Evolutionary conservation across 2,888 invertebrate genomes (phyloP).

Genomic region (Priocnemis perturbator): DNA sequence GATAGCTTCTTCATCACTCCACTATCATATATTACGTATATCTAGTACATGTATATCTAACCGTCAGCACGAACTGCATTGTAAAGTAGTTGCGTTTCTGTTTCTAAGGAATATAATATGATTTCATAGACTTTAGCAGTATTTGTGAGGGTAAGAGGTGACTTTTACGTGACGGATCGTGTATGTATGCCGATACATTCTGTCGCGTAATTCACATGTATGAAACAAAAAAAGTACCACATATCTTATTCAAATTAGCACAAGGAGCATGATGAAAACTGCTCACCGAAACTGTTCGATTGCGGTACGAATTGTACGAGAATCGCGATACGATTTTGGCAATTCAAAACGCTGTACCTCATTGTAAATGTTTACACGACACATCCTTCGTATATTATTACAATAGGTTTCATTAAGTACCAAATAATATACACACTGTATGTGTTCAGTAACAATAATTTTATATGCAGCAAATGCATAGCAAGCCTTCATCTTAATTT

Average conservation of each 20-base stretch:
- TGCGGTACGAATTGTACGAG: neutral
- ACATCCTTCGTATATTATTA: slow-evolving; percentile 21
- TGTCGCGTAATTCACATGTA: neutral
- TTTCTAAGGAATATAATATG: too few species aligned
- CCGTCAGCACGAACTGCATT: too few species aligned
- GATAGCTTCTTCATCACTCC: too few species aligned
- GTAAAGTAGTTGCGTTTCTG: too few species aligned
- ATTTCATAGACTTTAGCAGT: too few species aligned
- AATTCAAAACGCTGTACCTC: slow-evolving; percentile 24
- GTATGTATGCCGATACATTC: neutral
- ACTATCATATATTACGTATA: too few species aligned
- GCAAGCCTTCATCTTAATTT: slow-evolving; percentile 8
- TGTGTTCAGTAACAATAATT: slow-evolving; percentile 52
- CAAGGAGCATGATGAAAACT: neutral
- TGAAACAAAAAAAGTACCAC: neutral
- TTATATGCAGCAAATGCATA: slow-evolving; percentile 28
- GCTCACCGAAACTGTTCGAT: neutral
- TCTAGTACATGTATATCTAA: too few species aligned
- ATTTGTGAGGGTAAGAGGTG: too few species aligned
- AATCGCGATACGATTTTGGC: slow-evolving; percentile 16
- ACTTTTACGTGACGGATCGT: neutral
- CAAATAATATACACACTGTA: slow-evolving; percentile 46
- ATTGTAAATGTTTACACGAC: slow-evolving; percentile 3
- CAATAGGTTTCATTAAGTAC: slow-evolving; percentile 38
- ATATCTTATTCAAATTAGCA: slow-evolving; percentile 3